Percentiles rank a stretch among this genome's conserved stretches.
These are phyloP conservation scores for Lanistes nyassanus DNA, from an alignment of 1,140 invertebrate species.

Conservation along the genomic window DNA sequence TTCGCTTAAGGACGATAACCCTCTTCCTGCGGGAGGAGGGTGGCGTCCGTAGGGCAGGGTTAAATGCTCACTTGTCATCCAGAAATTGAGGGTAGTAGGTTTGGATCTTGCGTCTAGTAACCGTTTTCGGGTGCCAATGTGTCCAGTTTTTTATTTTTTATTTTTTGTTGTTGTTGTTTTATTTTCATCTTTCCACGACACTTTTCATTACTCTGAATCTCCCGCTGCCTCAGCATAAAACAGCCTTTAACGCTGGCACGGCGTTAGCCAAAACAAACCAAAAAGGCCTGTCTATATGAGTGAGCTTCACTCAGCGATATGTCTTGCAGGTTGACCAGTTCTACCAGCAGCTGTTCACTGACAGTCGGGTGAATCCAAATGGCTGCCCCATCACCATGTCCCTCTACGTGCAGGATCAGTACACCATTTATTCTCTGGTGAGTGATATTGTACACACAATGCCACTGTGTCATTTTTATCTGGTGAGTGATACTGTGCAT, in stretches of 20 bases:
- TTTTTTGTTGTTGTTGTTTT: background rate
- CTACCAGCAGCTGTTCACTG: constrained; percentile 48
- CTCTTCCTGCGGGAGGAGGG: too few relatives aligned
- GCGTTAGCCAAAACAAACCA: too few relatives aligned
- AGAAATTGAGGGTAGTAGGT: too few relatives aligned
- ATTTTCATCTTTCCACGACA: background rate
- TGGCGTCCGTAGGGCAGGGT: too few relatives aligned
- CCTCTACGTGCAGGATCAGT: constrained; percentile 83
- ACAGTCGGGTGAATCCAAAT: constrained; percentile 80
- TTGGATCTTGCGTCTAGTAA: too few relatives aligned
- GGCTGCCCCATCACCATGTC: constrained; percentile 83
- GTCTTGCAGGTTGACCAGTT: background rate
- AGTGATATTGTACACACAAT: too few relatives aligned
- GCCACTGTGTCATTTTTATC: too few relatives aligned
- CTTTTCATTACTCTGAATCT: background rate
- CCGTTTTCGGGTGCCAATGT: background rate
- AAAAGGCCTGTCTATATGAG: background rate
- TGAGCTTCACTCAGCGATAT: too few relatives aligned
- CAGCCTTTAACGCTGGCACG: too few relatives aligned
- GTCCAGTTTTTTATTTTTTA: background rate
- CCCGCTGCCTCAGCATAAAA: background rate
- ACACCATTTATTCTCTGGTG: constrained; percentile 77
- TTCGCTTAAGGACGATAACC: too few relatives aligned
- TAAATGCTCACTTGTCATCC: too few relatives aligned
- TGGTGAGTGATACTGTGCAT: too few relatives aligned